These are phyloP conservation scores for Trisateles emortualis DNA, from an alignment of 2,888 invertebrate species.

Conservation along the genomic window DNA sequence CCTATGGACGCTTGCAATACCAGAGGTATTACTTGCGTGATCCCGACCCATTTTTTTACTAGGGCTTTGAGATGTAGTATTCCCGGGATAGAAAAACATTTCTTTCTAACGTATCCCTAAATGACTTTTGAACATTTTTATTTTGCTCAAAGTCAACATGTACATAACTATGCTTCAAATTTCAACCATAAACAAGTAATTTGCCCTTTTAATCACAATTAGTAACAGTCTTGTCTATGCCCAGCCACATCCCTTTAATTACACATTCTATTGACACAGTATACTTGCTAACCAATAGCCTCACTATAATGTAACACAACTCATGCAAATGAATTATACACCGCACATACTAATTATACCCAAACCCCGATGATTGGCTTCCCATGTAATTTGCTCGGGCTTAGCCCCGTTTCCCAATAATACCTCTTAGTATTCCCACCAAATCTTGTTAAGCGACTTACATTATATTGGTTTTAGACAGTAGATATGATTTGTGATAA, in stretches of 20 bases:
- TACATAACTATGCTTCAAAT: too few species aligned
- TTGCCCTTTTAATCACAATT: neutral
- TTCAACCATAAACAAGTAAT: neutral
- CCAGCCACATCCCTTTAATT: constrained; percentile 25
- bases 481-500: neutral
- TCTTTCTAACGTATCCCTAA: too few species aligned
- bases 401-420: constrained; percentile 42
- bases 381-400: constrained; percentile 57
- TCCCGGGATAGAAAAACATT: too few species aligned
- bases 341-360: constrained; percentile 56
- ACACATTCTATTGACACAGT: constrained; percentile 18
- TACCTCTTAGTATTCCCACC: constrained; percentile 22
- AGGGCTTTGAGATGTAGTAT: too few species aligned
- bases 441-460: constrained; percentile 43
- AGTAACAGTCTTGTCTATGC: constrained; percentile 2
- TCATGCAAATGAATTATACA: constrained; percentile 54
- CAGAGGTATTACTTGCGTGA: too few species aligned
- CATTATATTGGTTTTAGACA: neutral
- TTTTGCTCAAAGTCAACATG: too few species aligned
- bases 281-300: constrained; percentile 31
- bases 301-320: constrained; percentile 36
- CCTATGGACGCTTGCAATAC: too few species aligned
- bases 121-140: too few species aligned
- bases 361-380: constrained; percentile 52
- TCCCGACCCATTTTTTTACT: too few species aligned